These are phyloP conservation scores for Cheilosia vulpina DNA, from an alignment of 2,888 invertebrate species.

Conservation along the genomic window DNA sequence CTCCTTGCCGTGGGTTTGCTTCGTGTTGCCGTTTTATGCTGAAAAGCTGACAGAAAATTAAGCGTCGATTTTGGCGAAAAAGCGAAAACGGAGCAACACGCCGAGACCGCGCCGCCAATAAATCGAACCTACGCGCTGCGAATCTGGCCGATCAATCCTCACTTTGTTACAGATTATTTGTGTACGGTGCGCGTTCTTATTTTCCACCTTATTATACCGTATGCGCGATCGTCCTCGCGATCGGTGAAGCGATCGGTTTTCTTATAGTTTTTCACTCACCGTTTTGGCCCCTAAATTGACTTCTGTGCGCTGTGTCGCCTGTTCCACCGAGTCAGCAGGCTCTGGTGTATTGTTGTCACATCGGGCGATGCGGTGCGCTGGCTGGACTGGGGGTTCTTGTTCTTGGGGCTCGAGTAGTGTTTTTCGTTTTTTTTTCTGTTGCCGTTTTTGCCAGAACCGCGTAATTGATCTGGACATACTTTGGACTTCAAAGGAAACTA, in stretches of 20 bases:
- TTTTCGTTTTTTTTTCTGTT: conserved; percentile 8
- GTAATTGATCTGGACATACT: conserved; percentile 76
- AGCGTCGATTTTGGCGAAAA: conserved; percentile 72
- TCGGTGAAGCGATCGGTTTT: conserved; percentile 61
- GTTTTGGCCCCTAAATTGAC: conserved; percentile 71
- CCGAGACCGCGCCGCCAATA: conserved; percentile 54
- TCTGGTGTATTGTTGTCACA: conserved; percentile 52
- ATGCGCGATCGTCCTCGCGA: conserved; percentile 64
- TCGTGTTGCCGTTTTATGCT: conserved; percentile 48
- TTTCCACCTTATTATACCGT: conserved; percentile 75
- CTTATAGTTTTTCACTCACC: conserved; percentile 19
- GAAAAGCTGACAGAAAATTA: conserved; percentile 74
- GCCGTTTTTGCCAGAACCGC: conserved; percentile 62
- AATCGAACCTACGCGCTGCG: conserved; percentile 58
- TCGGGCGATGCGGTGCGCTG: conserved; percentile 7
- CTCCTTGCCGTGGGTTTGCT: conserved; percentile 16
- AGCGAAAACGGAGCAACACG: conserved; percentile 58
- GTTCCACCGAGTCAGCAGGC: conserved; percentile 34
- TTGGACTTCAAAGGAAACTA: conserved; percentile 73
- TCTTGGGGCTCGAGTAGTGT: conserved; percentile 37
- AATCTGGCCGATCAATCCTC: conserved; percentile 73
- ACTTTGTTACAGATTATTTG: conserved; percentile 76
- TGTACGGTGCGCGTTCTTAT: conserved; percentile 63
- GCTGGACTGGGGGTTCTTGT: conserved; percentile 43
- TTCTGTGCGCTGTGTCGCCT: conserved; percentile 70